Percentiles rank a stretch among this genome's conserved stretches.
Conservation (phyloP, 2,113 vertebrate genomes). For the Caloenas nicobarica region DNA sequence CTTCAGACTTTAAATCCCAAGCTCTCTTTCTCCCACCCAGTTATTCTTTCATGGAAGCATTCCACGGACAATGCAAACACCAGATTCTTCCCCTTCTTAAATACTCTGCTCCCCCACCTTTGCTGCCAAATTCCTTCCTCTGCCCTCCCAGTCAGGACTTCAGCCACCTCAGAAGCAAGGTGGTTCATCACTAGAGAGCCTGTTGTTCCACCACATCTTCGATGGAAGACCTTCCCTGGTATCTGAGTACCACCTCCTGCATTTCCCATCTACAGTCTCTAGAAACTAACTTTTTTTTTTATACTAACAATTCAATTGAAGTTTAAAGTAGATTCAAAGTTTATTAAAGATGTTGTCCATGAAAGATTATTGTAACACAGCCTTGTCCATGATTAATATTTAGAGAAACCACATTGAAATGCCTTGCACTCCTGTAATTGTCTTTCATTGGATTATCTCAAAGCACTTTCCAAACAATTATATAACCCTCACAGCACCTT, state of each 20-base stretch:
- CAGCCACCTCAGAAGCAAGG: neutral
- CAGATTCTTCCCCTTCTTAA: neutral
- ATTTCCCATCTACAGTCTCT: neutral
- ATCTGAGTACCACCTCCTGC: too few relatives aligned
- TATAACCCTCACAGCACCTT: neutral
- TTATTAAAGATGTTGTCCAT: neutral
- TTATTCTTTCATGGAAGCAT: neutral
- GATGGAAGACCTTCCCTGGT: neutral
- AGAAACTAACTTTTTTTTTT: neutral
- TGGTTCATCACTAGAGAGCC: neutral
- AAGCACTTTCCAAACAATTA: neutral
- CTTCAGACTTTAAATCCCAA: neutral
- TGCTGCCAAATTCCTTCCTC: neutral
- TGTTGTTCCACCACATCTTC: neutral
- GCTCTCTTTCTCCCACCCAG: neutral
- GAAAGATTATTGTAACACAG: neutral
- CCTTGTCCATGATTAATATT: neutral
- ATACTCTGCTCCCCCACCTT: neutral
- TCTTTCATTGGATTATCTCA: neutral
- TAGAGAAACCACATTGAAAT: neutral
- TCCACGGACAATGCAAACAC: neutral
- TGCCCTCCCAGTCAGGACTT: neutral
- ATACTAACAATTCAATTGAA: neutral
- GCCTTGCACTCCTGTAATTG: neutral
- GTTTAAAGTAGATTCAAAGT: neutral